Conservation (phyloP, 1,140 invertebrate species). For the Zaprionus kolodkinae region DNA sequence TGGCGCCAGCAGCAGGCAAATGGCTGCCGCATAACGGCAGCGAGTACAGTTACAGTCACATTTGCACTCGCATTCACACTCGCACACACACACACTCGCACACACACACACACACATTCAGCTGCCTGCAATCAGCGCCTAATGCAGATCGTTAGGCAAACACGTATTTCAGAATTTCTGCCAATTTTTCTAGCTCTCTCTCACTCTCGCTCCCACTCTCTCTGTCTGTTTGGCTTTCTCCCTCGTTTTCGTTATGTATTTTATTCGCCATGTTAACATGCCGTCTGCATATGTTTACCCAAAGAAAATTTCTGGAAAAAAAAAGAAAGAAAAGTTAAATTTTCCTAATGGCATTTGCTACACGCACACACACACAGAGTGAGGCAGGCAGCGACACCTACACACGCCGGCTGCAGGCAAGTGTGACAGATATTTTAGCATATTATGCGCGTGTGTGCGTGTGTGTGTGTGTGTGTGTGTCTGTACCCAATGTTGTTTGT, state of each 20-base stretch:
- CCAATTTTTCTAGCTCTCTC: slow-evolving; percentile 31
- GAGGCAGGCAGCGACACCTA: slow-evolving; percentile 36
- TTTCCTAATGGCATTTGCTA: slow-evolving; percentile 68
- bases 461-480: slow-evolving; percentile 12
- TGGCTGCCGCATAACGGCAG: slow-evolving; percentile 16
- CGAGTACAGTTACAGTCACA: slow-evolving; percentile 3
- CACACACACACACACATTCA: slow-evolving; percentile 21
- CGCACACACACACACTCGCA: not conserved
- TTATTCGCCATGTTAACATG: slow-evolving; percentile 79
- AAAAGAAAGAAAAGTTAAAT: slow-evolving; percentile 46
- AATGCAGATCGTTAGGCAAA: slow-evolving; percentile 82
- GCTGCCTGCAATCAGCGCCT: slow-evolving; percentile 72
- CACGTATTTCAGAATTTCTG: slow-evolving; percentile 47
- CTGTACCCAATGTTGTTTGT: slow-evolving; percentile 31
- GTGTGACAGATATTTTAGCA: slow-evolving; percentile 62
- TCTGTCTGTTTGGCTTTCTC: slow-evolving; percentile 23
- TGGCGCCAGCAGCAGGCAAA: slow-evolving; percentile 25
- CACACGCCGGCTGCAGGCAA: slow-evolving; percentile 41
- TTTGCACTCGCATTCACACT: slow-evolving; percentile 4
- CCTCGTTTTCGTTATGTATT: slow-evolving; percentile 43
- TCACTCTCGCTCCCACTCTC: not conserved
- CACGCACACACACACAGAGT: slow-evolving; percentile 22
- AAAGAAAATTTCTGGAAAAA: slow-evolving; percentile 43
- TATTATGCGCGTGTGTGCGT: slow-evolving; percentile 30
- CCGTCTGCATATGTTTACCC: slow-evolving; percentile 75